These are phyloP conservation scores for Mus spicilegus DNA, from an alignment of 2,113 vertebrate genomes.

Conservation along the genomic window DNA sequence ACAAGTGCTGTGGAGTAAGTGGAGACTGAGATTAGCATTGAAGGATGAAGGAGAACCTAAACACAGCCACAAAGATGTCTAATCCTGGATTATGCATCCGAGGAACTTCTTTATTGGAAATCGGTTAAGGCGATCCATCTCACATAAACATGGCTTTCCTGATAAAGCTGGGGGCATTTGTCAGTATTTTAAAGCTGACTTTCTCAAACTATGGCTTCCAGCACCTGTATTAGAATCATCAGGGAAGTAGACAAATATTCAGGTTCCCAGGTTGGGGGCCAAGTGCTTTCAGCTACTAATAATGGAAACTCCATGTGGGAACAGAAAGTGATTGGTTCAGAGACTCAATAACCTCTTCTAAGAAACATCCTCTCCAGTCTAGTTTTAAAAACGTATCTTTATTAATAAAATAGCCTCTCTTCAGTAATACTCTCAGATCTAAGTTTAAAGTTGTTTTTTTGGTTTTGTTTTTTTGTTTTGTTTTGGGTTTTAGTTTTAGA, in stretches of 20 bases:
- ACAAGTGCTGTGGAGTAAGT: not conserved
- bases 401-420: not conserved
- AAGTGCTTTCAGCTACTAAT: slow-evolving; percentile 14
- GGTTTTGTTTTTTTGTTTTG: not conserved
- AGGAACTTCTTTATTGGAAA: not conserved
- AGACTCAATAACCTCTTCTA: not conserved
- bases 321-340: not conserved
- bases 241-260: not conserved
- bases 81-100: not conserved
- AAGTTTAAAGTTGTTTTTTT: not conserved
- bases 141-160: not conserved
- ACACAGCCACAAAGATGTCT: not conserved
- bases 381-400: not conserved
- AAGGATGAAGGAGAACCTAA: no score
- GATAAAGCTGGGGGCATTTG: not conserved
- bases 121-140: not conserved
- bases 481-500: not conserved
- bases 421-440: not conserved
- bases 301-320: slow-evolving; percentile 16
- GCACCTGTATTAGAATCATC: not conserved
- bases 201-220: slow-evolving; percentile 24
- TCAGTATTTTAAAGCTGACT: not conserved
- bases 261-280: not conserved
- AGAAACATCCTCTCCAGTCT: not conserved
- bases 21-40: not conserved